Base-by-base conservation (phyloP, 1,140 invertebrate species). In the Eriocheir sinensis region DNA sequence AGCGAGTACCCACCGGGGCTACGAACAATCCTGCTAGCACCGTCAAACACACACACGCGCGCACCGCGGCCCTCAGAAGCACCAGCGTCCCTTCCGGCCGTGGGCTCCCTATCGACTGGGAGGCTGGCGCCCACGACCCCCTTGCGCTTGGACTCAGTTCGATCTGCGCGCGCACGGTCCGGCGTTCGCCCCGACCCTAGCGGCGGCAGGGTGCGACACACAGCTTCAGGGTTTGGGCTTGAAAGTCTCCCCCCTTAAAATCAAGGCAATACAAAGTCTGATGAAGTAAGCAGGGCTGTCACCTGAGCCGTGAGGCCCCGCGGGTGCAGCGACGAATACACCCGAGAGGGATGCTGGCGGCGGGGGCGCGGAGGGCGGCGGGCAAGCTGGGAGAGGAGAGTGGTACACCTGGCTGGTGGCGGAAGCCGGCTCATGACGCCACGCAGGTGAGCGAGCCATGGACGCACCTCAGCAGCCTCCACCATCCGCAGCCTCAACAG, bases 11-110 rank as follows among this genome's bases (percentile, higher is more conserved):
- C 34, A 85, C 91, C 81, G 79, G 81, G 89, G 36, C 38, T 92
- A 85, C 40, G 36, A 93, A 93, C 92, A 86, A 86, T 93, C 81
- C 92, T 93, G 44, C 92, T 93, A 93, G 92, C 92, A 93, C 92
- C 92, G 91, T 92, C 91, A 53, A 32, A 93, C 92, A 91, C 92
- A 93, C 92, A 85, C 80, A 86, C 92, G 38, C 92, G 83, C 81
- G 91, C 79, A 79, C 89, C 44, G 91, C 91, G 91, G 91, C 34
- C 80, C 80, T 85, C 79, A 85, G 80, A 92, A 86, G 81, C 92
- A 93, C 92, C 92, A 93, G 92, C 81, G 92, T 93, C 92, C 83
- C 92, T 93, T 93, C 92, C 92, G 92, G 92, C 81, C 92, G 81
- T 86, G 92, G 92, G 92, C 83, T 93, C 32, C 83, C 92, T 93